Evolutionary conservation across 2,113 vertebrate species (phyloP).

Genomic region (Bagarius yarrelli): DNA sequence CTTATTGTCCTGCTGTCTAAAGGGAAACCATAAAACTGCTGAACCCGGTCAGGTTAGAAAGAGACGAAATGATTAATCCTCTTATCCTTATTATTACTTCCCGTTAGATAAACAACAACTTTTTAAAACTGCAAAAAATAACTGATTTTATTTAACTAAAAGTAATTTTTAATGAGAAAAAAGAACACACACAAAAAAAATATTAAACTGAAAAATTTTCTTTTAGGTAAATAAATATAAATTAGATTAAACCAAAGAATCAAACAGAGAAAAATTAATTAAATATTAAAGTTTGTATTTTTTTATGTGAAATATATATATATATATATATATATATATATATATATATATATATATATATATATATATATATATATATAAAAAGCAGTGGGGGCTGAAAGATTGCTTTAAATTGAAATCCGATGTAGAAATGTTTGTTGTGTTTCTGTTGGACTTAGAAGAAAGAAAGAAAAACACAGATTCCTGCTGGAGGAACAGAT

Average conservation of each 20-base stretch:
- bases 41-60: neutral
- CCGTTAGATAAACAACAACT: neutral
- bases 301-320: neutral
- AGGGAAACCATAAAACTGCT: slow-evolving; percentile 20
- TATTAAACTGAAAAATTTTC: neutral
- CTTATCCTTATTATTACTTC: neutral
- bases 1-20: slow-evolving; percentile 45
- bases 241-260: neutral
- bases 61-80: neutral
- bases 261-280: neutral
- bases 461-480: neutral
- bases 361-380: too few species aligned
- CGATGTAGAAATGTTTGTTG: slow-evolving; percentile 9
- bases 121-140: neutral
- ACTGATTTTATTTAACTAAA: neutral
- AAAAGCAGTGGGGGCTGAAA: neutral
- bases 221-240: neutral
- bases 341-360: too few species aligned
- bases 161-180: neutral
- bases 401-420: neutral
- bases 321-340: too few species aligned
- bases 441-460: slow-evolving; percentile 18
- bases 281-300: neutral
- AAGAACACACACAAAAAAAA: too few species aligned
- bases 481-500: slow-evolving; percentile 21